Evolutionary conservation across 2,113 vertebrate species (phyloP), one percentile per base, ranked within the genome.

Genomic region (Siphamia tubifer): DNA sequence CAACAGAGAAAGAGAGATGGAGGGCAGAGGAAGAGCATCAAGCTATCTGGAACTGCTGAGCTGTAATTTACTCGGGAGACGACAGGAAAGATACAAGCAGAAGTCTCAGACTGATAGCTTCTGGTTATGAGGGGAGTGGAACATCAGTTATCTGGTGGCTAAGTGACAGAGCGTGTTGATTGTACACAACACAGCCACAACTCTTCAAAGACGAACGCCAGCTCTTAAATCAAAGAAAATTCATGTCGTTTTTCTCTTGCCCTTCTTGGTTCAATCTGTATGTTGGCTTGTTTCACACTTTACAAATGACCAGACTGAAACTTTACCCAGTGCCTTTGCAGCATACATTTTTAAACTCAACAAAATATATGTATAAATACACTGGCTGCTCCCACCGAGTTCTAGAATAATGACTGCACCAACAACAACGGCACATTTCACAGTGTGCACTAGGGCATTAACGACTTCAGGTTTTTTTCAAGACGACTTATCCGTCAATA

Each of bases 61-160:
- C 81, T 89, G 85, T 90, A 90, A 92, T 92, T 90, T 89, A 92
- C 87, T 88, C 83, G 87, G 77, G 76, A 84, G 86, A 86, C 74
- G 82, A 87, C 80, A 85, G 88, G 77, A 79, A 81, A 77, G 79
- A 86, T 87, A 82, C 79, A 83, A 71, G 85, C 81, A 79, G 80
- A 84, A 87, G 77, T 81, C 78, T 62, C 87, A 86, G 86, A 90
- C 86, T 83, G 91, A 92, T 91, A 74, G 91, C 83, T 91, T 68
- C 76, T 90, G 88, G 90, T 90, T 92, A 88, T 90, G 88, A 87
- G 79, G 75, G 80, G 78, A 87, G 82, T 79, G 76, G 88, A 85
- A 83, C 90, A 92, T 92, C 88, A 83, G 84, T 91, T 90, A 91
- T 90, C 82, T 84, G 81, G 55, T 82, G 81, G 79, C 79, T 90